Conservation (phyloP, 1,140 invertebrate genomes). For the Lasaia peninsularis region DNA sequence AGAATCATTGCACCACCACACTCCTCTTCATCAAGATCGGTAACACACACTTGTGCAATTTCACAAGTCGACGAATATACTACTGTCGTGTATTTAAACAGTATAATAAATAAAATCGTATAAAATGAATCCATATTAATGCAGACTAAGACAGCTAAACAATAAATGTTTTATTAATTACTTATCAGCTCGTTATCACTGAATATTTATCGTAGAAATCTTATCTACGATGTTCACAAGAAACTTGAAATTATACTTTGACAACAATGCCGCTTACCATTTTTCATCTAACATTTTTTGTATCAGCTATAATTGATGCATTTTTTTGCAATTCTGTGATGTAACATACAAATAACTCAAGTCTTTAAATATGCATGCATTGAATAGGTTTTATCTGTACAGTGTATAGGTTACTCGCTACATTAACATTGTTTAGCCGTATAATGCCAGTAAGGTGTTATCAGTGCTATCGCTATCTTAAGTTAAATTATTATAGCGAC, state of each 20-base stretch:
- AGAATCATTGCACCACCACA: slow-evolving; percentile 46
- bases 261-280: not conserved
- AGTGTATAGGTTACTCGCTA: not conserved
- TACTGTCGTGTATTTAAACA: slow-evolving; percentile 13
- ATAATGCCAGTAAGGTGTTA: slow-evolving; percentile 53
- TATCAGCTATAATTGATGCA: not conserved
- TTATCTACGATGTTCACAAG: slow-evolving; percentile 34
- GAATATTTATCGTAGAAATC: slow-evolving; percentile 40
- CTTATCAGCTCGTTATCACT: slow-evolving; percentile 34
- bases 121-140: slow-evolving; percentile 21
- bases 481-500: slow-evolving; percentile 53
- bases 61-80: slow-evolving; percentile 32
- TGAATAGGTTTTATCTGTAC: not conserved
- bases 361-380: not conserved
- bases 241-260: not conserved
- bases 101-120: slow-evolving; percentile 18
- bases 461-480: slow-evolving; percentile 72
- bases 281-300: not conserved
- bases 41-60: slow-evolving; percentile 53
- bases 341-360: not conserved
- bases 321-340: not conserved
- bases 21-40: slow-evolving; percentile 46
- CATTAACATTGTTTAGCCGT: slow-evolving; percentile 9
- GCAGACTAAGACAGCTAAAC: not conserved
- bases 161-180: slow-evolving; percentile 32